Evolutionary conservation across 2,888 invertebrate genomes (phyloP), one percentile per base, ranked within the genome.

Genomic region (Andrena haemorrhoa): DNA sequence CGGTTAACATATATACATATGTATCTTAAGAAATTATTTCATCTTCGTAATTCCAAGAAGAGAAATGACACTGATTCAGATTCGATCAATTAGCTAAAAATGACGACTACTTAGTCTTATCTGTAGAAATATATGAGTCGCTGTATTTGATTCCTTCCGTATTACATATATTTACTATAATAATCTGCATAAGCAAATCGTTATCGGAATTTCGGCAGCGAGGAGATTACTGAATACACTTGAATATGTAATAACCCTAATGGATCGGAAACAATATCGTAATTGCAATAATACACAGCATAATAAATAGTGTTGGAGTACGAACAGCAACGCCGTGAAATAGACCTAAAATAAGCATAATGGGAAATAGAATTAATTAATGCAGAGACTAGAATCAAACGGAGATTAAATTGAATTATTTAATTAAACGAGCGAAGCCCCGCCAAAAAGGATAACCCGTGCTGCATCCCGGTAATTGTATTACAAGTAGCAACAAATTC

Each of bases 281-380:
- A 65, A 65, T 60, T 65, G 49, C 23, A 64, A 72, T 49, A 58
- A 64, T 58, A 35, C 49, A 73, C 63, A 53, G 31, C 20, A 29
- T 35, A 33, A 73, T 73, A 49, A 77, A 73, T 65, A 51, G n/a
- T 26, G 8, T 20, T n/a, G 51, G 5, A 56, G 47, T 31, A 33
- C 10, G 6, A 35, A 35, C 26, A n/a, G 1, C 47, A 12, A 4
- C 20, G n/a, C n/a, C 5, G 26, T 2, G 47, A 47, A 26, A 49
- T 33, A 35, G 20, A 41, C 41, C 53, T 53, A 41, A 53, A 71
- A 53, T 47, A 47, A 63, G 2, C 23, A 12, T 56, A 29, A 10
- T 35, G 29, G 47, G 26, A 26, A 63, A 35, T 41, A 23, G 35
- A 29, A 41, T 23, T 53, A 56, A 69, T 41, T 41, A 69, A 66